Evolutionary conservation across 2,888 invertebrate genomes (phyloP).

Genomic region (Reticulitermes lucifugus): DNA sequence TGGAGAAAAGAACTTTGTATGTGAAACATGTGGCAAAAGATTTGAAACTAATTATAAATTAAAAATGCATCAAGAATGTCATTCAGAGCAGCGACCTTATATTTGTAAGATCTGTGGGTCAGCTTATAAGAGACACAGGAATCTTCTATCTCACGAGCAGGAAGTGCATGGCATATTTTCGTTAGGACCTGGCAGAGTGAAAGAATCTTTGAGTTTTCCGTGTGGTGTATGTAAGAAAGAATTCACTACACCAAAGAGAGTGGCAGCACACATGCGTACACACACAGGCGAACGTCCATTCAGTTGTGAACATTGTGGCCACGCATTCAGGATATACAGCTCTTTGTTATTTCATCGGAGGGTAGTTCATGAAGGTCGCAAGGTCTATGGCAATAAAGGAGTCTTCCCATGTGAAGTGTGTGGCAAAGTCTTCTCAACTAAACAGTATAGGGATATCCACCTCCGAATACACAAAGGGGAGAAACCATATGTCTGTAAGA

Average conservation of each 20-base stretch:
- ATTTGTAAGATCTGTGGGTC: conserved; percentile 44
- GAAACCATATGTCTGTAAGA: conserved; percentile 64
- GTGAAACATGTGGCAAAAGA: conserved; percentile 52
- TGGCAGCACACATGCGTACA: conserved; percentile 26
- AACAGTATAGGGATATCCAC: conserved; percentile 63
- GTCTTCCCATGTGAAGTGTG: conserved; percentile 36
- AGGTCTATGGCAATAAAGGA: conserved; percentile 26
- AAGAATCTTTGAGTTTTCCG: conserved; percentile 25
- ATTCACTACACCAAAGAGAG: conserved; percentile 24
- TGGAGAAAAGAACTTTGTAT: conserved; percentile 39
- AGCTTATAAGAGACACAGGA: conserved; percentile 66
- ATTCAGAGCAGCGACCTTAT: conserved; percentile 62
- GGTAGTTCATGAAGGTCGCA: conserved; percentile 33
- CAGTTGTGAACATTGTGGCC: conserved; percentile 36
- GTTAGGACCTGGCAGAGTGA: conserved; percentile 21
- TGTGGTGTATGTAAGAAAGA: conserved; percentile 35
- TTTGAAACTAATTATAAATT: conserved; percentile 46
- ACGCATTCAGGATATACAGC: conserved; percentile 27
- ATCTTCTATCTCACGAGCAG: conserved; percentile 65
- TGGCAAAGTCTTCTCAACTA: conserved; percentile 61
- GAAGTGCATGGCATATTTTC: conserved; percentile 32
- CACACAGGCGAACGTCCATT: conserved; percentile 37
- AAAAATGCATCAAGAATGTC: conserved; percentile 65
- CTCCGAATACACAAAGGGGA: conserved; percentile 61
- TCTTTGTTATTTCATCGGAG: conserved; percentile 30